Evolutionary conservation across 2,888 invertebrate genomes (phyloP).

Genomic region (Cheilosia variabilis): DNA sequence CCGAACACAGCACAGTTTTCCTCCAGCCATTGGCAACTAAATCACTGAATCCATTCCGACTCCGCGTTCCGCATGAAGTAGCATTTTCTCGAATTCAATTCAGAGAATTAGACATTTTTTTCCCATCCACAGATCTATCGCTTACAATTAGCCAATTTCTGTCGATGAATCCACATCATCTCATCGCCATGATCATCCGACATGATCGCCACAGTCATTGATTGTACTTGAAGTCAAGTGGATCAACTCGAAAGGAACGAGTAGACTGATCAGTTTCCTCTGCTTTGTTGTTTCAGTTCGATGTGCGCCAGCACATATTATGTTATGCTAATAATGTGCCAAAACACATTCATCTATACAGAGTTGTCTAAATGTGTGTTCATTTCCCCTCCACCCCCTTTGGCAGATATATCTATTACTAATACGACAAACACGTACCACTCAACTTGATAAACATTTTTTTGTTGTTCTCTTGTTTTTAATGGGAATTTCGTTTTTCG

Average conservation of each 20-base stretch:
- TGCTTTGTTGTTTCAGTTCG: conserved; percentile 23
- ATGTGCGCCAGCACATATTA: conserved; percentile 48
- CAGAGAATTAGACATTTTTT: conserved; percentile 4
- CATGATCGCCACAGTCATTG: conserved; percentile 53
- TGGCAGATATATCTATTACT: conserved; percentile 34
- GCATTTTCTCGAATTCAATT: conserved; percentile 37
- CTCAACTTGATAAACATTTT: conserved; percentile 19
- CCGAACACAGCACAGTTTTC: conserved; percentile 11
- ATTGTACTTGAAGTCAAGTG: conserved; percentile 72
- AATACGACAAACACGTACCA: conserved; percentile 64
- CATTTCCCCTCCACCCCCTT: background rate
- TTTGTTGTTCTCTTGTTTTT: conserved; percentile 33
- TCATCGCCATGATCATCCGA: conserved; percentile 49
- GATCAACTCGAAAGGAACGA: conserved; percentile 27
- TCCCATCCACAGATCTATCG: conserved; percentile 8
- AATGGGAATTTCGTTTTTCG: conserved; percentile 71
- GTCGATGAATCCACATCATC: conserved; percentile 39
- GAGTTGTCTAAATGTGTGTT: conserved; percentile 36
- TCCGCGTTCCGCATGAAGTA: conserved; percentile 26
- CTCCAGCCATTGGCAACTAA: conserved; percentile 41
- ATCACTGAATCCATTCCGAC: conserved; percentile 25
- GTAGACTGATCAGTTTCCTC: conserved; percentile 58
- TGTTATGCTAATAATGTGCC: conserved; percentile 70
- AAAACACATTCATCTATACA: conserved; percentile 37
- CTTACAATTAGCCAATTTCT: conserved; percentile 42